Evolutionary conservation across 2,113 vertebrate genomes (phyloP).

Genomic region (Ceyx melanurus): DNA sequence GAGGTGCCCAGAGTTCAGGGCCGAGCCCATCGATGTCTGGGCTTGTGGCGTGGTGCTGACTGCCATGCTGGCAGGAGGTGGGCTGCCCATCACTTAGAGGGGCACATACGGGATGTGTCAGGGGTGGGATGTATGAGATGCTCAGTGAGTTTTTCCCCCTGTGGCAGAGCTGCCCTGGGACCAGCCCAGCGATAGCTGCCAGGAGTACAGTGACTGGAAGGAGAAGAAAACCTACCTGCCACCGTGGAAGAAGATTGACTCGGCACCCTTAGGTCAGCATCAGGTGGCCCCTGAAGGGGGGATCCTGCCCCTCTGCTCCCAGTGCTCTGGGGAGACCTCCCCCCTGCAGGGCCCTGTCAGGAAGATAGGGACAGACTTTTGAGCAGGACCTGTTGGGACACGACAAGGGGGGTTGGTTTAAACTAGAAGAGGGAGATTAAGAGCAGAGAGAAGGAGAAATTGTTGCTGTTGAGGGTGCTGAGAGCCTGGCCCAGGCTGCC

Average conservation of each 20-base stretch:
- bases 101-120: not conserved
- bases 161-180: constrained; percentile 93
- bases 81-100: not conserved
- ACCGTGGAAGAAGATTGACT: constrained; percentile 96
- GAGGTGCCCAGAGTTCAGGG: constrained; percentile 82
- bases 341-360: too few relatives aligned
- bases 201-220: constrained; percentile 95
- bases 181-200: constrained; percentile 91
- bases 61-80: constrained; percentile 97
- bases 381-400: too few relatives aligned
- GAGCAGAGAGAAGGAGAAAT: too few relatives aligned
- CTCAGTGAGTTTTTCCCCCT: not conserved
- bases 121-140: not conserved
- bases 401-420: too few relatives aligned
- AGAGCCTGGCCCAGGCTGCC: not conserved
- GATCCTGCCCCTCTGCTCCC: too few relatives aligned
- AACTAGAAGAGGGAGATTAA: too few relatives aligned
- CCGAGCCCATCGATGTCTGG: constrained; percentile 93
- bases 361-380: too few relatives aligned
- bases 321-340: too few relatives aligned
- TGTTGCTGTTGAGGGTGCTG: not conserved
- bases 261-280: constrained; percentile 73
- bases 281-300: too few relatives aligned
- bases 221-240: constrained; percentile 90
- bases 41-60: constrained; percentile 95